A percentile compares a stretch with the other conserved stretches of the same genome.
Conservation (phyloP, 2,113 vertebrate genomes). For the Chloroceryle aenea region DNA sequence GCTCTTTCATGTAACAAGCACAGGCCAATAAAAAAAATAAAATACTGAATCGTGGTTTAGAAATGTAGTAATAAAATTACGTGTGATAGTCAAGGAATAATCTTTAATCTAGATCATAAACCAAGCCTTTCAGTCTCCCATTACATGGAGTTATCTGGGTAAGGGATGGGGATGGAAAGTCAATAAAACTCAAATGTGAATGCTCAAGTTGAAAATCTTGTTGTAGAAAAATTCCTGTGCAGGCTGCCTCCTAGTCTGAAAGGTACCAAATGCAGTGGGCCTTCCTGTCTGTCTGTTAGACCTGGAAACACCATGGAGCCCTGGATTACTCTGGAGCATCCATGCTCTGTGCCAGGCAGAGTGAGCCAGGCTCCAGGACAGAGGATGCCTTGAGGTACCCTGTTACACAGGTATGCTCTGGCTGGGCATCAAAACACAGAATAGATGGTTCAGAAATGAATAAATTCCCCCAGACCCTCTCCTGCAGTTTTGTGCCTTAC, state of each 20-base stretch:
- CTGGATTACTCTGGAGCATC: neutral
- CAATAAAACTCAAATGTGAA: neutral
- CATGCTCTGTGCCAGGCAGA: accelerated
- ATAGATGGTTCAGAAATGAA: neutral
- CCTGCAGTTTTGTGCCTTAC: accelerated
- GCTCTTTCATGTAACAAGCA: neutral
- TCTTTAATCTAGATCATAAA: neutral
- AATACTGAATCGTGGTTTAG: neutral
- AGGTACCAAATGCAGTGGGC: accelerated
- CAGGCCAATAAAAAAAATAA: neutral
- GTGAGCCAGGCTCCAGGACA: neutral
- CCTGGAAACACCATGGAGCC: neutral
- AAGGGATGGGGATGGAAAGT: slow-evolving; percentile 9
- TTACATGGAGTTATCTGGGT: neutral
- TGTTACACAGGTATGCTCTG: neutral
- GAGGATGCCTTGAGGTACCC: neutral
- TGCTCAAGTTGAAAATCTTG: neutral
- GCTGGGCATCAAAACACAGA: neutral
- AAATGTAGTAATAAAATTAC: slow-evolving; percentile 9
- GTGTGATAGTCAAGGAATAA: neutral
- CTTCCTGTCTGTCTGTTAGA: neutral
- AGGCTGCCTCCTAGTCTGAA: neutral
- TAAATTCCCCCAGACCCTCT: neutral
- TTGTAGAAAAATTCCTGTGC: neutral
- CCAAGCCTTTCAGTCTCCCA: neutral